A percentile compares a stretch with the other conserved stretches of the same genome.
These are phyloP conservation scores for Ophion slaviceki DNA, from an alignment of 2,888 invertebrate genomes.

Conservation along the genomic window DNA sequence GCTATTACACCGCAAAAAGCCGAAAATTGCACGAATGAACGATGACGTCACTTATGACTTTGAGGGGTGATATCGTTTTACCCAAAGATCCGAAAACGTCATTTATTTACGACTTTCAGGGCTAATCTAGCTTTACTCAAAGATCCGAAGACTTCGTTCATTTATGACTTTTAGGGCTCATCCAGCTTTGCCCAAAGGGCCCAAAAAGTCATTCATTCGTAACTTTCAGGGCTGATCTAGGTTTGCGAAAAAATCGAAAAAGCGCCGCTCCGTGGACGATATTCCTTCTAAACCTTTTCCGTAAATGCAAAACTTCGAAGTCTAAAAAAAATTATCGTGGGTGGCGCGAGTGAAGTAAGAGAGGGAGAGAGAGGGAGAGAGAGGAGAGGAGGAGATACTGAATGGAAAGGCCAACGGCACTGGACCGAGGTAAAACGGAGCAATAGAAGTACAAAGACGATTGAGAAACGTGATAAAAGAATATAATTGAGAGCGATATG, in stretches of 20 bases:
- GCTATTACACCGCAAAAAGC: too few species aligned
- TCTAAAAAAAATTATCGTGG: neutral
- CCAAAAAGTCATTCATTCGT: too few species aligned
- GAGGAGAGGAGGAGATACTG: constrained; percentile 1
- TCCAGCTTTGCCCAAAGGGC: too few species aligned
- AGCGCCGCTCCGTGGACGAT: neutral
- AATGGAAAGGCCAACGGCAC: constrained; percentile 54
- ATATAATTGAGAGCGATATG: constrained; percentile 24
- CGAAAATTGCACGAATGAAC: too few species aligned
- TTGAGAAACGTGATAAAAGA: constrained; percentile 39
- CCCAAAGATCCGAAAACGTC: too few species aligned
- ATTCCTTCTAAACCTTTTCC: neutral
- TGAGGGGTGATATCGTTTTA: too few species aligned
- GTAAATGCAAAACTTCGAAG: neutral
- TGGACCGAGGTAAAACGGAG: constrained; percentile 49
- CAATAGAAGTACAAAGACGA: constrained; percentile 28
- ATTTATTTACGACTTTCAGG: too few species aligned
- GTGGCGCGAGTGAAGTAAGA: constrained; percentile 1
- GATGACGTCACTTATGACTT: too few species aligned
- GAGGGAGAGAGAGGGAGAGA: neutral
- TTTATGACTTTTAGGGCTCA: too few species aligned
- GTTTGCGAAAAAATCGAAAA: neutral
- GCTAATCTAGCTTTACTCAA: too few species aligned
- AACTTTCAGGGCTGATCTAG: neutral
- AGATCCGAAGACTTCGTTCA: too few species aligned